phyloP scores from a whole-genome alignment of 2,888 invertebrate species.

The Lithophane socia region DNA sequence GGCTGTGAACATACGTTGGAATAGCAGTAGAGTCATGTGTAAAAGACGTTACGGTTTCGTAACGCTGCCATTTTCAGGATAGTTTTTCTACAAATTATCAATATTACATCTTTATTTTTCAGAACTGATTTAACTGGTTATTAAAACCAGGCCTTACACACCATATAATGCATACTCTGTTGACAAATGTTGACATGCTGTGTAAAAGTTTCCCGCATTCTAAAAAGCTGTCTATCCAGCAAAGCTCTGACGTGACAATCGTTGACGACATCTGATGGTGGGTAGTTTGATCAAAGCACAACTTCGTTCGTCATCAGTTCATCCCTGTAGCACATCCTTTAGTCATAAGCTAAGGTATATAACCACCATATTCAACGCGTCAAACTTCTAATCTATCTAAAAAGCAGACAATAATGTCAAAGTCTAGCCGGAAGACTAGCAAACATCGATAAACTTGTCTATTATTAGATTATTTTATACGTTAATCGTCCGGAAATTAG shows the following conservation, averaged over 20 bases:
- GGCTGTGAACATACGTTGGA: constrained; percentile 2
- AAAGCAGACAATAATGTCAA: constrained; percentile 2
- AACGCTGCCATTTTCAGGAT: constrained; percentile 3
- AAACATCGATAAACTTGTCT: constrained; percentile 27
- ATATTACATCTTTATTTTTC: neutral
- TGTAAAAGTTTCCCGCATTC: neutral
- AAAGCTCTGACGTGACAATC: constrained; percentile 2
- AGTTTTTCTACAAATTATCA: neutral
- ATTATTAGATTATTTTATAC: constrained; percentile 23
- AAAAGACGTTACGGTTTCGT: neutral
- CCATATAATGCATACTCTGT: no score
- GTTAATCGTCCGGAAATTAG: constrained; percentile 39
- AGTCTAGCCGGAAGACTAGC: constrained; percentile 1
- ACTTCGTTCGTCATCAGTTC: neutral
- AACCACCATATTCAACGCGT: neutral
- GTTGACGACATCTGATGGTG: neutral
- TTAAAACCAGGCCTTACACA: neutral
- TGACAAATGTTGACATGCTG: neutral
- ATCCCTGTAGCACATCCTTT: neutral
- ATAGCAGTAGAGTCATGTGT: constrained; percentile 16
- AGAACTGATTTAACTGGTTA: neutral
- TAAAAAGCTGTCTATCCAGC: neutral
- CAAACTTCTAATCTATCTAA: neutral
- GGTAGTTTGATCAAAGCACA: neutral
- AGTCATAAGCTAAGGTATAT: neutral